phyloP scores from a whole-genome alignment of 2,888 invertebrate species.

The Marasmarcha lunaedactyla region DNA sequence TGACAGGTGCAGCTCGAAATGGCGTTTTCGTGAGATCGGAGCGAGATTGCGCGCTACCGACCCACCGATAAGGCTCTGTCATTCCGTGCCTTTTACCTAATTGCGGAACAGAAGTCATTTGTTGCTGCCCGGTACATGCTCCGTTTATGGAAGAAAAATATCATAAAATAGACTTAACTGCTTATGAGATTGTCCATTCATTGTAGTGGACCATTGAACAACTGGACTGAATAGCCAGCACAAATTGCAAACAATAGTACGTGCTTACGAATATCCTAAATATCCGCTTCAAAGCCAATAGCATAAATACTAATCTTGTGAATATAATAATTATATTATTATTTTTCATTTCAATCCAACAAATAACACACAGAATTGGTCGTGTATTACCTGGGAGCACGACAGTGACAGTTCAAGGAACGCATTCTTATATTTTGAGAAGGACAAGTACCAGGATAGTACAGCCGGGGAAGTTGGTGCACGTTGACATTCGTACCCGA shows the following conservation, averaged over 20 bases:
- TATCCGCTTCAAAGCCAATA: slow-evolving; percentile 27
- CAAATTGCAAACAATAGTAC: slow-evolving; percentile 43
- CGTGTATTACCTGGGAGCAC: no score
- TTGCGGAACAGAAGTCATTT: slow-evolving; percentile 55
- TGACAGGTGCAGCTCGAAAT: slow-evolving; percentile 62
- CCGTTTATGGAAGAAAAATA: slow-evolving; percentile 53
- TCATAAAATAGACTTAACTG: slow-evolving; percentile 52
- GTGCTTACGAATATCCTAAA: slow-evolving; percentile 26
- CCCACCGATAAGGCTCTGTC: slow-evolving; percentile 38
- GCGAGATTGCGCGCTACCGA: slow-evolving; percentile 49
- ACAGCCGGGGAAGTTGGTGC: no score
- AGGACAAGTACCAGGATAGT: no score
- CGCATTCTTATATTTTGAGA: no score
- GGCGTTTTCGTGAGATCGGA: slow-evolving; percentile 65
- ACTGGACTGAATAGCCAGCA: slow-evolving; percentile 28
- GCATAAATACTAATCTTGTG: slow-evolving; percentile 3
- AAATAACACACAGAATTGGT: no score
- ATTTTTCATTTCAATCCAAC: no score
- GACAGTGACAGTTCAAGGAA: no score
- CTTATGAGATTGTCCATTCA: slow-evolving; percentile 58
- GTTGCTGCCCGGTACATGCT: slow-evolving; percentile 37
- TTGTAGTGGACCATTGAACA: slow-evolving; percentile 51
- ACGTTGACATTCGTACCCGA: no score
- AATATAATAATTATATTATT: no score
- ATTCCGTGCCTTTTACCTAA: slow-evolving; percentile 39